phyloP scores from a whole-genome alignment of 2,113 vertebrate species.

The Larimichthys polyactis region DNA sequence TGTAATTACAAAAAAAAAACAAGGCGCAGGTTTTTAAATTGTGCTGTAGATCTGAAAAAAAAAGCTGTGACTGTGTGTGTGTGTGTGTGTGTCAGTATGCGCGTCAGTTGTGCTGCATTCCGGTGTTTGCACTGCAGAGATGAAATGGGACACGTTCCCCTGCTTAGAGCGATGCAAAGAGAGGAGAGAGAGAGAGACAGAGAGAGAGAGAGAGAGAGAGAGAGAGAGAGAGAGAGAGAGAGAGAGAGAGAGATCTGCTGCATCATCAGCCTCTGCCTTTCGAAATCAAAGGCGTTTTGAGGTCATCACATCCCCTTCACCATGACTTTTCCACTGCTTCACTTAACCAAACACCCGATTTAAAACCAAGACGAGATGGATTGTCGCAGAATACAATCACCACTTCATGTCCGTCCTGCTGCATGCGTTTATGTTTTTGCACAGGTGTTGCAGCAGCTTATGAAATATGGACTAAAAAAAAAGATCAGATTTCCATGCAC shows the following conservation, averaged over 20 bases:
- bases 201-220: background rate
- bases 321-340: background rate
- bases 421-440: background rate
- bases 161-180: conserved; percentile 16
- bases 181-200: background rate
- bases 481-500: too few relatives aligned
- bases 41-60: background rate
- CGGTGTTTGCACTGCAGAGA: conserved; percentile 58
- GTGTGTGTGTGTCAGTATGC: background rate
- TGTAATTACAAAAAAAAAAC: background rate
- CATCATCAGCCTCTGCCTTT: conserved; percentile 61
- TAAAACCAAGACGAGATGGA: background rate
- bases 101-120: conserved; percentile 42
- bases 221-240: background rate
- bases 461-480: background rate
- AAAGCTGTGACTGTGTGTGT: background rate
- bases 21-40: background rate
- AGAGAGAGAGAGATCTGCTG: conserved; percentile 61
- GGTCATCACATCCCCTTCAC: conserved; percentile 51
- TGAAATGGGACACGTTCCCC: conserved; percentile 62
- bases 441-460: background rate
- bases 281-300: conserved; percentile 72
- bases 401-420: background rate
- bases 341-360: background rate
- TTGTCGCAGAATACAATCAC: background rate